Conservation (phyloP, 2,888 invertebrate species). For the Folsomia candida region DNA sequence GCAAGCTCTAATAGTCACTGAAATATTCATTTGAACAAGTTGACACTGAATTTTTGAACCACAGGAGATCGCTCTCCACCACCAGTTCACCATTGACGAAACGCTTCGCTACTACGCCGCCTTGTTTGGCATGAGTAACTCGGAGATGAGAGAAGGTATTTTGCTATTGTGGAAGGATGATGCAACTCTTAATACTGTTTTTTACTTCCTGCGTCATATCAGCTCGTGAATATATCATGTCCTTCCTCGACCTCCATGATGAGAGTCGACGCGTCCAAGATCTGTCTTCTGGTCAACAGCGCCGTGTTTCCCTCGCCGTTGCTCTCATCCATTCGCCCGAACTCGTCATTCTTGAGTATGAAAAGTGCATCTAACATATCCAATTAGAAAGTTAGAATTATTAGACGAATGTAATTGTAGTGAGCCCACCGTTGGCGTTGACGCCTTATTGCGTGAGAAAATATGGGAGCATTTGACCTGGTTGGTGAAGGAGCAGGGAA, state of each 20-base stretch:
- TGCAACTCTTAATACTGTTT: too few relatives aligned
- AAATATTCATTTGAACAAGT: too few relatives aligned
- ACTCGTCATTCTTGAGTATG: conserved; percentile 78
- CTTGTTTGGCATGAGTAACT: conserved; percentile 6
- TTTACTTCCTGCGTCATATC: too few relatives aligned
- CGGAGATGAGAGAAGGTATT: not conserved
- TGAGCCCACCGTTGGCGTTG: too few relatives aligned
- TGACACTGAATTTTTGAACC: too few relatives aligned
- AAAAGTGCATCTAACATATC: too few relatives aligned
- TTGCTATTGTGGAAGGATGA: too few relatives aligned
- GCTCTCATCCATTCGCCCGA: conserved; percentile 56
- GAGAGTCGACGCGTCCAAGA: not conserved
- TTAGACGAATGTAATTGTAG: too few relatives aligned
- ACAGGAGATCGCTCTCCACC: conserved; percentile 38
- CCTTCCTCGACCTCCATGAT: not conserved
- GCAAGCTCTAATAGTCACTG: too few relatives aligned
- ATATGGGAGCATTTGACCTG: conserved; percentile 20
- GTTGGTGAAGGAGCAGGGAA: not conserved
- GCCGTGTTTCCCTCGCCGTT: conserved; percentile 55
- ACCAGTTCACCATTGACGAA: conserved; percentile 40
- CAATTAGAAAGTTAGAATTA: not conserved
- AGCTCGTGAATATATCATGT: not conserved
- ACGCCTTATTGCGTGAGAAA: not conserved
- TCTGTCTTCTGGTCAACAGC: conserved; percentile 53
- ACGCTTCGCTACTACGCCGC: conserved; percentile 18